Base-by-base conservation (phyloP, 2,888 invertebrate genomes). In the Electrophaes corylata region DNA sequence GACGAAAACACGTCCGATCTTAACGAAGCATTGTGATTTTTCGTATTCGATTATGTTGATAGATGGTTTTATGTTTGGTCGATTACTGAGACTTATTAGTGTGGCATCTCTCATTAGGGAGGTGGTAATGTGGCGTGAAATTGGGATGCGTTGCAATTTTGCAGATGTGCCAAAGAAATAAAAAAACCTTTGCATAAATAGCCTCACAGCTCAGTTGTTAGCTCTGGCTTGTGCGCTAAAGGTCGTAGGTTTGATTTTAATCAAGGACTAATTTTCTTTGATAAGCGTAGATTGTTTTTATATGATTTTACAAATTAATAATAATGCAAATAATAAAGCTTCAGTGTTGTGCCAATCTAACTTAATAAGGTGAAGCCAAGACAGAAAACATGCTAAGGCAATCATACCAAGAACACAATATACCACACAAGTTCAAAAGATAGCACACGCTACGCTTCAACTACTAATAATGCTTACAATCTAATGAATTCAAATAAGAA, bases 11-110 rank as follows among this genome's bases (percentile, higher is more conserved):
- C 67, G 69, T 68, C 74, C 73, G 76, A 71, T 74, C 79, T 78
- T 91, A 91, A 90, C 84, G 89, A 90, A 89, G 84, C 91, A 91
- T 91, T 91, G 90, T 91, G 83, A 77, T 80, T 88, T 82, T 77
- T 73, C 64, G 78, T 78, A 84, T 86, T 87, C 88, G 89, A 90
- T 91, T 90, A 91, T 86, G 73, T 78, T 81, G 82, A 82, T 84
- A 73, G 81, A 83, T 87, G 88, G 80, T 29, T 85, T 84, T 81
- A 82, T 81, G 64, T 67, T 67, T 64, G 65, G 64, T 64, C 49
- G 56, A 49, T 71, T 75, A 71, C 68, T 73, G 73, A 72, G 76
- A 6, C 23, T 43, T 43, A 43, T 41, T 41, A 41, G 41, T 10
- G 75, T 71, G 58, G 73, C 64, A 81, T 80, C 56, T 66, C 72